Evolutionary conservation across 2,797 vertebrate genomes (phyloP).

Genomic region (Periophthalmus magnuspinnatus): DNA sequence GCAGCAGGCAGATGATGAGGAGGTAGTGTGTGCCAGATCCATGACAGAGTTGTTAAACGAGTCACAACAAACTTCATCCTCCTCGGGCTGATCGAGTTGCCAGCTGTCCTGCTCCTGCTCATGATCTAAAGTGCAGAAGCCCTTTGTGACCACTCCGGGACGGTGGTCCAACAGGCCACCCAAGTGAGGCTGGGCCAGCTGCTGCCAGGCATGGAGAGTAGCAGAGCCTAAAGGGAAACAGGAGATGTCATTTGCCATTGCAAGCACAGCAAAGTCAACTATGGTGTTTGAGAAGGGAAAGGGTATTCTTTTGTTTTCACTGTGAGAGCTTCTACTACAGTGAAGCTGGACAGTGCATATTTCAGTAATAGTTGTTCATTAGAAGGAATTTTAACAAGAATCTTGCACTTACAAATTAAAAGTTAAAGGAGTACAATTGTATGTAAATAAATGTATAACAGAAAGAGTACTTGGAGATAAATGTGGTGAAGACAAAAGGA

Average conservation of each 20-base stretch:
- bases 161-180: constrained; percentile 92
- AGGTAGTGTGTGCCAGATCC: constrained; percentile 60
- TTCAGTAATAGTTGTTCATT: not conserved
- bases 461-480: not conserved
- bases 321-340: not conserved
- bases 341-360: not conserved
- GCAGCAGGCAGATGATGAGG: constrained; percentile 41
- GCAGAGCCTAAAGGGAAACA: constrained; percentile 84
- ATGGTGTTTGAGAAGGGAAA: not conserved
- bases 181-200: constrained; percentile 95
- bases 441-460: not conserved
- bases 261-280: not conserved
- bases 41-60: constrained; percentile 80
- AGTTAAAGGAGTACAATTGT: too few relatives aligned
- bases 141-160: constrained; percentile 96
- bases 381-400: not conserved
- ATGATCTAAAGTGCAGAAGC: constrained; percentile 84
- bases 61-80: constrained; percentile 89
- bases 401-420: not conserved
- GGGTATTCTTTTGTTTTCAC: not conserved
- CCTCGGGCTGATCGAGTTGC: constrained; percentile 88
- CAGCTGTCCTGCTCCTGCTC: constrained; percentile 68
- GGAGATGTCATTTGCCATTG: constrained; percentile 5
- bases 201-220: constrained; percentile 99
- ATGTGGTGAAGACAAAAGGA: not conserved